Evolutionary conservation across 2,113 vertebrate genomes (phyloP).

Genomic region (Salminus brasiliensis): DNA sequence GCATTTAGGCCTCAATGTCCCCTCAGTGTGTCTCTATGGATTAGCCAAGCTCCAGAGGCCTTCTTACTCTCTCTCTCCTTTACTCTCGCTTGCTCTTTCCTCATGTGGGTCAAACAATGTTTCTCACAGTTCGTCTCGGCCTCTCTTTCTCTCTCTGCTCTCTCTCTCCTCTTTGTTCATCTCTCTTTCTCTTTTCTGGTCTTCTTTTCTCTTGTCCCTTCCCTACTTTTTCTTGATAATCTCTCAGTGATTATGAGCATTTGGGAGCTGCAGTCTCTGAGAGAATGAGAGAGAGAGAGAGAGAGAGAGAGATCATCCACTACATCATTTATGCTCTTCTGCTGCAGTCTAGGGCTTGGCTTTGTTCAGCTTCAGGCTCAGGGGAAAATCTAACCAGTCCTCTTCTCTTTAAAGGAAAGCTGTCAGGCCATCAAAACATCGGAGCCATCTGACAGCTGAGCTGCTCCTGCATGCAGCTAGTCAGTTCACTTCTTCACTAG

Average conservation of each 20-base stretch:
- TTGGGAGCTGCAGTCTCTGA: no score
- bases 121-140: background rate
- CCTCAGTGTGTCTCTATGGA: background rate
- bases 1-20: background rate
- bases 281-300: background rate
- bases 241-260: background rate
- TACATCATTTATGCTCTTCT: slow-evolving; percentile 34
- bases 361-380: slow-evolving; percentile 8
- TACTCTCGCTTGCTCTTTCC: background rate
- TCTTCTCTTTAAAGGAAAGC: background rate
- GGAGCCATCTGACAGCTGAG: background rate
- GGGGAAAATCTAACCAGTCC: background rate
- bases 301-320: slow-evolving; percentile 17
- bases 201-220: background rate
- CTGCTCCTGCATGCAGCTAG: background rate
- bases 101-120: background rate
- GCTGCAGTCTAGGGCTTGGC: background rate
- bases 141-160: background rate
- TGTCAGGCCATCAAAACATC: background rate
- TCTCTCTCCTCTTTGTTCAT: background rate
- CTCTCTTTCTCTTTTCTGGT: background rate
- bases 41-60: background rate
- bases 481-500: background rate
- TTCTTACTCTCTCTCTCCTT: slow-evolving; percentile 4
- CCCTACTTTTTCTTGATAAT: background rate